phyloP scores from a whole-genome alignment of 2,888 invertebrate species.

The Theretra japonica region DNA sequence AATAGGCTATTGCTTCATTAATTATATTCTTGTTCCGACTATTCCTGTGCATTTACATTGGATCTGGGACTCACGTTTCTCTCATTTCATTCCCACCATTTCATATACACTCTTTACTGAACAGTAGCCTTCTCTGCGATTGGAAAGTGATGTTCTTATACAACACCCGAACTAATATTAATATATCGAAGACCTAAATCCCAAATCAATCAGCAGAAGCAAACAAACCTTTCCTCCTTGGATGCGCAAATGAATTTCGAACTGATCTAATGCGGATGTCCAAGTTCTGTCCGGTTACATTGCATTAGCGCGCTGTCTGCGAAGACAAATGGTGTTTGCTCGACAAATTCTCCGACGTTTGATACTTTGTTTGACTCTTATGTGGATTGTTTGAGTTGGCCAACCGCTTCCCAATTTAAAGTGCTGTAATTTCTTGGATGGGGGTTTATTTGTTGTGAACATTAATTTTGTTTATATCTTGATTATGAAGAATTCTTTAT shows the following conservation, averaged over 20 bases:
- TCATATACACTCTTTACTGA: too few relatives aligned
- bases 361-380: slow-evolving; percentile 34
- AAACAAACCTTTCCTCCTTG: slow-evolving; percentile 18
- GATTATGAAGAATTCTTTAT: too few relatives aligned
- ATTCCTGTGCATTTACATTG: too few relatives aligned
- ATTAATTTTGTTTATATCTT: neutral
- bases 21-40: too few relatives aligned
- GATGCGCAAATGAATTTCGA: slow-evolving; percentile 16
- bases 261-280: slow-evolving; percentile 28
- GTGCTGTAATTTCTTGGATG: neutral
- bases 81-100: too few relatives aligned
- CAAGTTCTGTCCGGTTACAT: slow-evolving; percentile 39
- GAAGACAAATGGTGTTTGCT: slow-evolving; percentile 59
- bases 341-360: slow-evolving; percentile 50
- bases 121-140: too few relatives aligned
- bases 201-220: slow-evolving; percentile 15
- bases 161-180: too few relatives aligned
- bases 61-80: too few relatives aligned
- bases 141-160: too few relatives aligned
- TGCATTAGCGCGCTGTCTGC: slow-evolving; percentile 45
- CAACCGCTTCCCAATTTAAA: slow-evolving; percentile 12
- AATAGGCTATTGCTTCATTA: too few relatives aligned
- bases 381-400: slow-evolving; percentile 23
- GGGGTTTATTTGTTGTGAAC: neutral
- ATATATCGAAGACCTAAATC: neutral